Evolutionary conservation across 2,797 vertebrate genomes (phyloP).

Genomic region (Premnoplex brunnescens): DNA sequence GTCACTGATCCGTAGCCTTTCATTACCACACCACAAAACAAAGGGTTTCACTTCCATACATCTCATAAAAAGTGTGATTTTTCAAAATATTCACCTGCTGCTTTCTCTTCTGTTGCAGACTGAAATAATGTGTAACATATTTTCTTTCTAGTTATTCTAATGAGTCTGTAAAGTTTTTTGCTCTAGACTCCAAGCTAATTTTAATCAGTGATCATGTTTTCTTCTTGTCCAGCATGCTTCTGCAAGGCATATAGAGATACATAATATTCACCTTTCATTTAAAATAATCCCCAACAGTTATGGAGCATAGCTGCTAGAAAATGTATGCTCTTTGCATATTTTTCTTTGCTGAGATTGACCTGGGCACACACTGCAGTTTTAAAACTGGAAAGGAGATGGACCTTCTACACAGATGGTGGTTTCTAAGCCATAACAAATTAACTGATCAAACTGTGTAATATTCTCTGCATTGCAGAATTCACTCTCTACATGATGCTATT

Average conservation of each 20-base stretch:
- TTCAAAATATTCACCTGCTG: not conserved
- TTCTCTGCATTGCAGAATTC: not conserved
- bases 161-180: not conserved
- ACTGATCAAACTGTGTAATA: not conserved
- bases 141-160: not conserved
- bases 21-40: not conserved
- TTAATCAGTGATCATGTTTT: not conserved
- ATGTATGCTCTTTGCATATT: not conserved
- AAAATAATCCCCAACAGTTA: not conserved
- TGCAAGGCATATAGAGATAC: not conserved
- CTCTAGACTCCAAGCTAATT: not conserved
- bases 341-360: not conserved
- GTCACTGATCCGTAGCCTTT: not conserved
- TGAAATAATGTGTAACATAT: not conserved
- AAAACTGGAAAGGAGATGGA: not conserved
- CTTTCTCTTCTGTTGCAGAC: not conserved
- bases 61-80: not conserved
- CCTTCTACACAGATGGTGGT: not conserved
- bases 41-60: not conserved
- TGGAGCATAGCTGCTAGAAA: not conserved
- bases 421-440: not conserved
- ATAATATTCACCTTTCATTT: not conserved
- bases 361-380: not conserved
- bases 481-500: slow-evolving; percentile 3
- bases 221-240: not conserved